Conservation (phyloP, 2,888 invertebrate species). For the Conops quadrifasciatus region DNA sequence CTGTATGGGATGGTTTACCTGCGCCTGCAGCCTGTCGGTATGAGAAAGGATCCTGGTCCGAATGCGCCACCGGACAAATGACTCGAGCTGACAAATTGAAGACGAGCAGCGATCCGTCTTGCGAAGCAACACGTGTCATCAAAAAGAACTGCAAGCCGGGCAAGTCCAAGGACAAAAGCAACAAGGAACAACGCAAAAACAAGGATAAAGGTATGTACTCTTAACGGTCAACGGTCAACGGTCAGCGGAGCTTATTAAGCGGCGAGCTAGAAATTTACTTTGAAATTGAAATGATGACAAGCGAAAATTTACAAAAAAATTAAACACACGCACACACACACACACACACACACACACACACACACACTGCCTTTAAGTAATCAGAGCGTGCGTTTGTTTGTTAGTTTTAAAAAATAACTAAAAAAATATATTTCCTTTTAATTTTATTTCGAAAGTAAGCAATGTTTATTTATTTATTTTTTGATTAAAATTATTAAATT, state of each 20-base stretch:
- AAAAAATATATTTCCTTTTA: too few species aligned
- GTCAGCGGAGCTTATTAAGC: not conserved
- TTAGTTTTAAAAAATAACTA: too few species aligned
- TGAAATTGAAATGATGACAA: too few species aligned
- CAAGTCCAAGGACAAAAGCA: conserved; percentile 68
- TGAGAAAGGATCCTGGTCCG: conserved; percentile 87
- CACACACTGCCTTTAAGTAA: too few species aligned
- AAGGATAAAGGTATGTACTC: conserved; percentile 69
- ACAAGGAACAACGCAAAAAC: conserved; percentile 65
- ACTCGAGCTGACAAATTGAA: conserved; percentile 84
- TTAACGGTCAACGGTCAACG: not conserved
- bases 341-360: not conserved
- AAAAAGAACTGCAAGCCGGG: conserved; percentile 88
- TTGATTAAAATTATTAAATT: too few species aligned
- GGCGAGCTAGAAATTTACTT: not conserved
- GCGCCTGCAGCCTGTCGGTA: conserved; percentile 78
- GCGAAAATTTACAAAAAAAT: not conserved
- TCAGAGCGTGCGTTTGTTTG: too few species aligned
- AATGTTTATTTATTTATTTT: too few species aligned
- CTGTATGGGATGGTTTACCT: not conserved
- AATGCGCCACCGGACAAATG: conserved; percentile 84
- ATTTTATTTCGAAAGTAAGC: too few species aligned
- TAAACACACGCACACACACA: not conserved
- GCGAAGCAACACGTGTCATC: conserved; percentile 82
- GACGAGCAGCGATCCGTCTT: conserved; percentile 81